Evolutionary conservation across 2,797 vertebrate genomes (phyloP), one percentile per base, ranked within the genome.

Genomic region (Gadopsis marmoratus): DNA sequence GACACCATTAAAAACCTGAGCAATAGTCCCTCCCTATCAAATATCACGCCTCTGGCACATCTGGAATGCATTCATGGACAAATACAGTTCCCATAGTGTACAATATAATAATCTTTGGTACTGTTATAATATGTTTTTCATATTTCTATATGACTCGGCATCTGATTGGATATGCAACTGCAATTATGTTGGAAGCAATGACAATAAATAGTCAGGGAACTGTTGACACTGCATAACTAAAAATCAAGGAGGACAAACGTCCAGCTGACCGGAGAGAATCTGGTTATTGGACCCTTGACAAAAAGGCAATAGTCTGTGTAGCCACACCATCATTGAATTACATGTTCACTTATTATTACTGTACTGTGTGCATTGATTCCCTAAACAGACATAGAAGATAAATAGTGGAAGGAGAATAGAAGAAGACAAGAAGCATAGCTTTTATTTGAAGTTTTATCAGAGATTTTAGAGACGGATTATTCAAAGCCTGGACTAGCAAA

Each of bases 201-300:
- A 26, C 26, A 26, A 26, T 26, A 26, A 26, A 56, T 62, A 68
- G 55, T 45, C 19, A n/a, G 60, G 68, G 19, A 66, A 54, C 37
- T 17, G 29, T 53, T 66, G 33, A 51, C 59, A 58, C 65, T 65
- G 37, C 61, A 60, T n/a, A 19, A 54, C 26, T 55, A 41, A 76
- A 67, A 66, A 19, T 43, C 7, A 50, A 64, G 33, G 35, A 62
- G 62, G 43, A 56, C 56, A 72, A 67, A 72, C 41, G 56, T 33
- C 48, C 3, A 5, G 19, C 23, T 60, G 67, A 65, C 53, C 45
- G 19, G 37, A 75, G 48, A 53, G 48, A 67, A 29, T 43, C 21
- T 67, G 56, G 17, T 48, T 71, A 75, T 54, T 81, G 66, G 70
- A 65, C 51, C 53, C 60, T 54, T 65, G 53, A 74, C 47, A 63